phyloP scores from a whole-genome alignment of 2,888 invertebrate genomes.

The Zhuqinia jingwanae region DNA sequence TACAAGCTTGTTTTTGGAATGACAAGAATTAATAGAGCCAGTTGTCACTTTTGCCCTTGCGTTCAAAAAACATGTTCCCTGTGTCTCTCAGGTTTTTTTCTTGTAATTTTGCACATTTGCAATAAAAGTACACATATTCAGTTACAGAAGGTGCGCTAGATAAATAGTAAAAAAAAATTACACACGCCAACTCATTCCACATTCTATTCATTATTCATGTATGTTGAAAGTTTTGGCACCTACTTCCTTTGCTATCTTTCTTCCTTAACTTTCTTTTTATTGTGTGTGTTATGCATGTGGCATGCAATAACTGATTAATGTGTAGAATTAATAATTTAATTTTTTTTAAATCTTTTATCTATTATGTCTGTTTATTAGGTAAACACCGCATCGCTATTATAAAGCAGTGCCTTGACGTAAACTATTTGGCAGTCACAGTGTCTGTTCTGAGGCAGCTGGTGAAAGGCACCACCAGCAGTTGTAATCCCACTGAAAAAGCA shows the following conservation, averaged over 20 bases:
- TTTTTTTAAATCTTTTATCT: conserved; percentile 18
- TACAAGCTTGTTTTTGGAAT: conserved; percentile 20
- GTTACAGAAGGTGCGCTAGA: neutral
- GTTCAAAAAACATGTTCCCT: neutral
- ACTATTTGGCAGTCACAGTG: conserved; percentile 57
- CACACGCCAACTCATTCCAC: neutral
- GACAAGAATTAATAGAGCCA: conserved; percentile 63
- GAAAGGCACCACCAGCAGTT: conserved; percentile 28
- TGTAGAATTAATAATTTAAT: neutral
- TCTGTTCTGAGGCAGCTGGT: conserved; percentile 61
- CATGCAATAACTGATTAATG: conserved; percentile 21
- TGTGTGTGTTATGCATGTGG: neutral
- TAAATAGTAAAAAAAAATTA: conserved; percentile 2
- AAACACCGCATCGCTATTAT: conserved; percentile 48
- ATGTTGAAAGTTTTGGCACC: neutral
- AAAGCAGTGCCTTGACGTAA: conserved; percentile 62
- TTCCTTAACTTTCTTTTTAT: conserved; percentile 8
- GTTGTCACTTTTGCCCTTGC: conserved; percentile 60
- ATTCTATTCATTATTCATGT: no score
- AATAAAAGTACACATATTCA: no score
- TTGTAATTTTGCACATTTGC: no score
- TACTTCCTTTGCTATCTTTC: neutral
- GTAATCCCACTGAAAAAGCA: neutral
- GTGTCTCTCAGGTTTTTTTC: neutral
- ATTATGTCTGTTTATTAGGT: conserved; percentile 25